phyloP scores from a whole-genome alignment of 2,888 invertebrate genomes.

The Stenodema calcarata region DNA sequence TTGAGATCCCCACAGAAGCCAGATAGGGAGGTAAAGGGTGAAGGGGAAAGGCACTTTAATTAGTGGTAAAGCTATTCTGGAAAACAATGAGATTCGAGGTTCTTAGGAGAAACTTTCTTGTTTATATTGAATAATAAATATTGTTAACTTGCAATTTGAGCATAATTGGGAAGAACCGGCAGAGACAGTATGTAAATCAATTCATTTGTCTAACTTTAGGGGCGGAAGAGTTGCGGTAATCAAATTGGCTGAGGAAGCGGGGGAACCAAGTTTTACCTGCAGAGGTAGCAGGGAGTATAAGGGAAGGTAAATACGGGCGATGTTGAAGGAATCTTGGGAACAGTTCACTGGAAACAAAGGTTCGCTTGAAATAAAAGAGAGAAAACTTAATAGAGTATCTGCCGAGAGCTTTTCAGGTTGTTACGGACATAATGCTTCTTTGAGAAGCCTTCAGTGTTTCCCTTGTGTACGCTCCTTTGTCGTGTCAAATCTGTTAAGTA shows the following conservation, averaged over 20 bases:
- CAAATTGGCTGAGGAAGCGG: slow-evolving; percentile 28
- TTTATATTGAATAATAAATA: slow-evolving; percentile 49
- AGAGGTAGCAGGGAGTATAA: slow-evolving; percentile 6
- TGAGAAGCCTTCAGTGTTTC: background rate
- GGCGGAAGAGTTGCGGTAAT: slow-evolving; percentile 37
- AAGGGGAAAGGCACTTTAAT: slow-evolving; percentile 10
- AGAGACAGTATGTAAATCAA: slow-evolving; percentile 45
- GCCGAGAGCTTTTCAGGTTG: slow-evolving; percentile 22
- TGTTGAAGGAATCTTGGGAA: slow-evolving; percentile 28
- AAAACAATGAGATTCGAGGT: slow-evolving; percentile 20
- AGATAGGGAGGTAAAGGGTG: background rate
- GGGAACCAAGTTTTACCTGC: slow-evolving; percentile 18
- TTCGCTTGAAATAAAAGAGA: slow-evolving; percentile 10
- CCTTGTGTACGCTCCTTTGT: background rate
- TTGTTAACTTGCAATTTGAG: slow-evolving; percentile 46
- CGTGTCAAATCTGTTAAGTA: background rate
- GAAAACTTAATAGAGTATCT: slow-evolving; percentile 17
- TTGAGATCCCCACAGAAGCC: background rate
- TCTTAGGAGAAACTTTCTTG: slow-evolving; percentile 16
- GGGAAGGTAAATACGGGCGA: slow-evolving; percentile 42
- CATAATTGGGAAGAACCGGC: slow-evolving; percentile 40
- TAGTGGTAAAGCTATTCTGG: slow-evolving; percentile 44
- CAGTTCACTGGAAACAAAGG: slow-evolving; percentile 7
- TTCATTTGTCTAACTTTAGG: slow-evolving; percentile 37
- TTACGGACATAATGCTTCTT: background rate